Base-by-base conservation (phyloP, 2,797 vertebrate genomes). In the Danio aesculapii region DNA sequence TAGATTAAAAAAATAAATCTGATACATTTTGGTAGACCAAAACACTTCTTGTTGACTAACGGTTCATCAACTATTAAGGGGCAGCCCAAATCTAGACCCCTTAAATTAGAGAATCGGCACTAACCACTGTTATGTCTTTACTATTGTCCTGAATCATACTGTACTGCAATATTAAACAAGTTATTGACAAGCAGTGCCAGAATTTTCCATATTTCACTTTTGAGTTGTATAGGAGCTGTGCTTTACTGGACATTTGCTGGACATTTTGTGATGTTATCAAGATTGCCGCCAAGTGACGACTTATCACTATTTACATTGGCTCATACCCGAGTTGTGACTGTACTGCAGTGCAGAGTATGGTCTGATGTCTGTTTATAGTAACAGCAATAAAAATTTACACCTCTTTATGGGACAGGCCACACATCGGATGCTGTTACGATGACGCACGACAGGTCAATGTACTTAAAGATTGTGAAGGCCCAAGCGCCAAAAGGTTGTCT, bases 371-470 rank as follows among this genome's bases (percentile, higher is more conserved):
- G 52, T 72, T 62, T 53, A 79, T n/a, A 72, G 58, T 21, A n/a
- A 72, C 30, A 13, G 47, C 77, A 79, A 62, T 79, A 79, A 72
- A 79, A 47, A 21, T 55, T 0, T 46, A 63, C 17, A 79, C 68
- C 14, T 63, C 53, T 59, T 13, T 6, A 46, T 71, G 14, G 6
- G 7, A 72, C 17, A 79, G 41, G 47, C 47, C 49, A 19, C 47
- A 50, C 8, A 0, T 71, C 46, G 52, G 12, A 53, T 53, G 47
- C 49, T 21, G n/a, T 43, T 53, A 53, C 19, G 14, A 49, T 77
- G 46, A 44, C 9, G 30, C 49, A 46, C 17, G 3, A n/a, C 7
- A 44, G 58, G n/a, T 70, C 57, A 62, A 53, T 44, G 57, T 71
- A 8, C 47, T 55, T 63, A 3, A 52, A 21, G 46, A 62, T 62